phyloP scores from a whole-genome alignment of 2,113 vertebrate genomes.

The Nannobrachium achirus region DNA sequence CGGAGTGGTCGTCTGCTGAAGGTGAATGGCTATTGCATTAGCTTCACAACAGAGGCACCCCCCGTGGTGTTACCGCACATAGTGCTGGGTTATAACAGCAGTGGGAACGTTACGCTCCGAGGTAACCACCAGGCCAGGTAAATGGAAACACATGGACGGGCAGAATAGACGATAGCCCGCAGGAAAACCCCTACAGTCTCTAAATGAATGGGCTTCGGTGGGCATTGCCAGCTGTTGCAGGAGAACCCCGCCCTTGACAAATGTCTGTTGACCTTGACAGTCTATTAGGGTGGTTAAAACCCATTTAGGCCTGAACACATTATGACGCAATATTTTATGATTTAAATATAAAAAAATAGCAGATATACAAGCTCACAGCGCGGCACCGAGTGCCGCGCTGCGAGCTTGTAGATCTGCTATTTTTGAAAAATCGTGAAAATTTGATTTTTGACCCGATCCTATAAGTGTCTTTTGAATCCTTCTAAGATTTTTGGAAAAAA shows the following conservation, averaged over 20 bases:
- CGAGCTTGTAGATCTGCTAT: too few species aligned
- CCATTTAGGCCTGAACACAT: too few species aligned
- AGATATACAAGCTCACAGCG: too few species aligned
- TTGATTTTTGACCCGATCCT: too few species aligned
- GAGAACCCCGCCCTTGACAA: conserved; percentile 27
- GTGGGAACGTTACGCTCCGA: conserved; percentile 59
- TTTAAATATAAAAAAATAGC: too few species aligned
- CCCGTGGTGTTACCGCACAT: conserved; percentile 57
- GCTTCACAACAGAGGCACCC: conserved; percentile 65
- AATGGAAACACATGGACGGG: conserved; percentile 79
- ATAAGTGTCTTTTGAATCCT: too few species aligned
- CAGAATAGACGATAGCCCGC: background rate
- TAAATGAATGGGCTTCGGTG: conserved; percentile 33
- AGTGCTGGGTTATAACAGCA: conserved; percentile 66
- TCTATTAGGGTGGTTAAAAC: conserved; percentile 14
- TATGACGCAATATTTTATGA: too few species aligned
- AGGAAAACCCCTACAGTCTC: conserved; percentile 4
- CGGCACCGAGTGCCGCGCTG: too few species aligned
- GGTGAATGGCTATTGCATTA: conserved; percentile 72
- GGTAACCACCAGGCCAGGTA: conserved; percentile 66
- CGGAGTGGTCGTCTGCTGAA: conserved; percentile 44
- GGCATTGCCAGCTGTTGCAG: too few species aligned
- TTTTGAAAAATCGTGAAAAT: too few species aligned
- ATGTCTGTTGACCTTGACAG: conserved; percentile 38
- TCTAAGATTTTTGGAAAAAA: too few species aligned